These are phyloP conservation scores for Nasua narica DNA, from an alignment of 2,797 vertebrate species.

Conservation along the genomic window DNA sequence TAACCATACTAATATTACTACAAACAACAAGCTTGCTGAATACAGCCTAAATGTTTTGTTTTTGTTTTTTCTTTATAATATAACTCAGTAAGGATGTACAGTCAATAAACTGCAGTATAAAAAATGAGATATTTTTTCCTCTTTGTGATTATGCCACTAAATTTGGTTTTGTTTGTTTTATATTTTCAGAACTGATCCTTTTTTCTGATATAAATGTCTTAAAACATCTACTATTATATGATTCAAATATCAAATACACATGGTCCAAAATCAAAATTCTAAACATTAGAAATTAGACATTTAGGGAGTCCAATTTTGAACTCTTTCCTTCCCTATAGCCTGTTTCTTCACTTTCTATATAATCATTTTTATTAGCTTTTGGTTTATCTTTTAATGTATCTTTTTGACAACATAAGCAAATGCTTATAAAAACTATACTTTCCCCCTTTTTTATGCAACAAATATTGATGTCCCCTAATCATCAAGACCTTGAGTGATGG, in stretches of 20 bases:
- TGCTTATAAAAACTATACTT: neutral
- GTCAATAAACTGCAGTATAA: neutral
- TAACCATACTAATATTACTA: neutral
- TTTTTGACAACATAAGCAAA: neutral
- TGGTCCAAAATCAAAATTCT: neutral
- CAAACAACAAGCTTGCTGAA: neutral
- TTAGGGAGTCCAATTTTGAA: too few species aligned
- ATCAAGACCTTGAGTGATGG: neutral
- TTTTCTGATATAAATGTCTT: neutral
- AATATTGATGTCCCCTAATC: neutral
- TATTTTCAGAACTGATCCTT: neutral
- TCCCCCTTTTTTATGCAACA: neutral
- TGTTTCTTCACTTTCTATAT: neutral
- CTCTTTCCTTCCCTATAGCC: neutral
- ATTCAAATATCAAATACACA: neutral
- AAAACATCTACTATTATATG: neutral
- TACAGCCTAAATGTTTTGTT: neutral
- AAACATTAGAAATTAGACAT: neutral
- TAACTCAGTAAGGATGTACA: neutral
- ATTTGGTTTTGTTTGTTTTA: neutral
- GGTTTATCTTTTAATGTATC: neutral
- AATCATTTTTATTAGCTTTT: neutral
- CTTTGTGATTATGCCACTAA: neutral
- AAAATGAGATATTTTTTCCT: neutral
- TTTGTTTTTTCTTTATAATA: neutral